Conservation (phyloP, 2,888 invertebrate genomes). For the Dasysyrphus tricinctus region DNA sequence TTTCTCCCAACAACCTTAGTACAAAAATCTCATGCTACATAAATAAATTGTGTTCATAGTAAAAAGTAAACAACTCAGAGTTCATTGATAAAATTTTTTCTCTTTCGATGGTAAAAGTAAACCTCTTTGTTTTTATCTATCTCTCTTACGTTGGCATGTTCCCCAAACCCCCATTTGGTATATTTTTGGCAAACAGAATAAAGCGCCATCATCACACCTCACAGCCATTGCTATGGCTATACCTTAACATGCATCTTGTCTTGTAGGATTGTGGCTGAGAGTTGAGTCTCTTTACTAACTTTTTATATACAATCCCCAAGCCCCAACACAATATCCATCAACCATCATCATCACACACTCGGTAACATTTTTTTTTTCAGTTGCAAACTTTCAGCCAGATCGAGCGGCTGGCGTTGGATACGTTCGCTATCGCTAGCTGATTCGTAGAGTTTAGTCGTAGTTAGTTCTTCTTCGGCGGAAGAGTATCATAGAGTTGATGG, state of each 20-base stretch:
- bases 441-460: slow-evolving; percentile 36
- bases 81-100: slow-evolving; percentile 28
- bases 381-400: slow-evolving; percentile 70
- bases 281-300: slow-evolving; percentile 28
- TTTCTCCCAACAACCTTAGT: not conserved
- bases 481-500: not conserved
- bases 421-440: slow-evolving; percentile 66
- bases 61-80: slow-evolving; percentile 12
- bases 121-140: slow-evolving; percentile 3
- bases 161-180: not conserved
- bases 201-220: not conserved
- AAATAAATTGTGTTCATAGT: not conserved
- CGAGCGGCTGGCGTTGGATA: slow-evolving; percentile 68
- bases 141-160: not conserved
- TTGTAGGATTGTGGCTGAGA: not conserved
- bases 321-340: not conserved
- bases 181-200: not conserved
- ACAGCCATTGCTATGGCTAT: not conserved
- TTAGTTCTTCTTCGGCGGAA: slow-evolving; percentile 29
- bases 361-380: slow-evolving; percentile 58
- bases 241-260: not conserved
- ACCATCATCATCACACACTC: not conserved
- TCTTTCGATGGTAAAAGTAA: not conserved
- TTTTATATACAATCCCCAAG: not conserved
- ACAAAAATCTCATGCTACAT: not conserved